Base-by-base conservation (phyloP, 2,113 vertebrate genomes). In the Marmota flaviventris region DNA sequence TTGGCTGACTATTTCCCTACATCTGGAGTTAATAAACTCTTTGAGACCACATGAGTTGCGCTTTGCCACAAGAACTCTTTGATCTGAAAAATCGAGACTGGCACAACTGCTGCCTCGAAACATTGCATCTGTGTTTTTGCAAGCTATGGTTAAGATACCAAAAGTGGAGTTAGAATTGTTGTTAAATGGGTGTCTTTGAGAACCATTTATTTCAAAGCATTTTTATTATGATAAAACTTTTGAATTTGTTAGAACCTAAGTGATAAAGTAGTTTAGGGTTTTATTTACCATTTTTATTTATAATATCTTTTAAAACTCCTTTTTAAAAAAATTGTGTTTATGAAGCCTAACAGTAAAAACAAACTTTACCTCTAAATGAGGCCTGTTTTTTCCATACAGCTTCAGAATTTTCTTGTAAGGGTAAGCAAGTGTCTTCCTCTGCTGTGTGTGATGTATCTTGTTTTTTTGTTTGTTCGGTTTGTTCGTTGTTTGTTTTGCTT, bases 11-110 rank as follows among this genome's bases (percentile, higher is more conserved):
- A 2, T 98, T 98, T 98, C 97, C 97, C 97, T 98, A 98, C 99
- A 99, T 99, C 99, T 99, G 99, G 99, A 99, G 98, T 98, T 98
- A 98, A 99, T 99, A 99, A 99, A 99, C 98, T 99, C 98, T 97
- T 98, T 98, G 98, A 99, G 99, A 99, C 99, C 99, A 99, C 99
- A 99, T 99, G 99, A 99, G 98, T 99, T 99, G 98, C 97, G 97
- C 99, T 99, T 99, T 99, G 99, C 99, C 98, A 98, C 96, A 97
- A 98, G 97, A 98, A 98, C 96, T 94, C 98, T 99, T 99, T 99
- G 99, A 99, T 99, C 99, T 99, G 97, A 98, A 98, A 97, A 98
- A 98, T 98, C 96, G 94, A 98, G 98, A 98, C 99, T 99, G 99
- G 99, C 99, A 99, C 98, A 98, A 98, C 98, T 98, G 98, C 98